These are phyloP conservation scores for Todus mexicanus DNA, from an alignment of 2,797 vertebrate species.

Conservation along the genomic window DNA sequence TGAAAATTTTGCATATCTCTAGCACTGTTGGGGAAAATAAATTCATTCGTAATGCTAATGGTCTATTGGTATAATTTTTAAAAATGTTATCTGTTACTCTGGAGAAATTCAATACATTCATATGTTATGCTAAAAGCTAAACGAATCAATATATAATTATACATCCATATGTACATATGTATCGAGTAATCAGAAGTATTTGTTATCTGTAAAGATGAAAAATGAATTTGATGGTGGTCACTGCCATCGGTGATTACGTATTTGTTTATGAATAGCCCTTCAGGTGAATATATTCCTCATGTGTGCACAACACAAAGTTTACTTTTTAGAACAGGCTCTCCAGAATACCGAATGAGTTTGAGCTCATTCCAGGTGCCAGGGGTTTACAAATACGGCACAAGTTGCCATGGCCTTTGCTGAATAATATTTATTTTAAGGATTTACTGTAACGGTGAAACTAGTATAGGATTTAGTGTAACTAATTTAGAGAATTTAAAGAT, in stretches of 20 bases:
- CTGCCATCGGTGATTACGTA: constrained; percentile 15
- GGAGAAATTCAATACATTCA: constrained; percentile 60
- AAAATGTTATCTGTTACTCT: constrained; percentile 68
- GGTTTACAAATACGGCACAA: neutral
- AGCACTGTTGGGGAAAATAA: constrained; percentile 84
- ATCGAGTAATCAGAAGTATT: constrained; percentile 66
- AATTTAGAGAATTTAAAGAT: constrained; percentile 8
- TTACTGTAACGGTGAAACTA: constrained; percentile 13
- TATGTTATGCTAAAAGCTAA: constrained; percentile 73
- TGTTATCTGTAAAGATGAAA: constrained; percentile 71
- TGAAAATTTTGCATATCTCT: constrained; percentile 90
- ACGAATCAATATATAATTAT: constrained; percentile 75
- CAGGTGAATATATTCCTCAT: neutral
- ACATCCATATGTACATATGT: constrained; percentile 60
- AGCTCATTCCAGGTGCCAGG: neutral
- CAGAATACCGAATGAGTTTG: constrained; percentile 16
- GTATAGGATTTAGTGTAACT: constrained; percentile 27
- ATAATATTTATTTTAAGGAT: constrained; percentile 52
- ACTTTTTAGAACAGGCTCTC: neutral
- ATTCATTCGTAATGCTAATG: constrained; percentile 83
- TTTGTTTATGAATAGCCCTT: constrained; percentile 36
- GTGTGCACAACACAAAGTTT: neutral
- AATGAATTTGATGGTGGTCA: constrained; percentile 53
- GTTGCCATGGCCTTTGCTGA: constrained; percentile 20
- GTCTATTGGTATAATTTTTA: constrained; percentile 75